phyloP scores from a whole-genome alignment of 37 sponge, comb jelly and placozoan species.

The Mnemiopsis leidyi region DNA sequence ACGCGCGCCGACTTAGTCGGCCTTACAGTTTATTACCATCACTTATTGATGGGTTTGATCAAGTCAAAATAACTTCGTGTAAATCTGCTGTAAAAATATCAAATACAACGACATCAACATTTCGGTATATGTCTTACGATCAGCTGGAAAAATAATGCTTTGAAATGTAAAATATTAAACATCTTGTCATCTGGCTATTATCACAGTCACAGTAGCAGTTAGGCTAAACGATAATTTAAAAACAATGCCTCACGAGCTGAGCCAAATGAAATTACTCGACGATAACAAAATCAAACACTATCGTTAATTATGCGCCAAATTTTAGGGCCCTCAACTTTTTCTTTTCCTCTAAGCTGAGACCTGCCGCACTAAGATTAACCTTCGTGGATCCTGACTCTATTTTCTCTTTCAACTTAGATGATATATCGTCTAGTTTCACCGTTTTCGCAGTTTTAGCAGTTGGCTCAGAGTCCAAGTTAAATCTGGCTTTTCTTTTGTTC shows the following conservation, averaged over 20 bases:
- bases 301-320: conserved; percentile 58
- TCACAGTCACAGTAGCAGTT: too few relatives aligned
- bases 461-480: conserved; percentile 16
- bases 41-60: too few relatives aligned
- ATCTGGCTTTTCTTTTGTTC: conserved; percentile 36
- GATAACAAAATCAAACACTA: too few relatives aligned
- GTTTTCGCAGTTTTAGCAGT: conserved; percentile 2
- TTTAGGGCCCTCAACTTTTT: conserved; percentile 58
- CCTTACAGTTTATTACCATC: too few relatives aligned
- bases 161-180: not conserved
- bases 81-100: not conserved
- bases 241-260: too few relatives aligned
- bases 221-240: not conserved
- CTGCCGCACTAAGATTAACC: conserved; percentile 41
- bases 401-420: conserved; percentile 61
- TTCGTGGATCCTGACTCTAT: conserved; percentile 15
- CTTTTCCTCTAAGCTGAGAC: not conserved
- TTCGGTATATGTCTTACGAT: not conserved
- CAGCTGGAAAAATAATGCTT: not conserved
- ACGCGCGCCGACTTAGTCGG: too few relatives aligned
- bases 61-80: not conserved
- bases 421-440: conserved; percentile 23
- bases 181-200: not conserved
- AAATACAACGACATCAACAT: not conserved
- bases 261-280: too few relatives aligned